Percentiles rank a stretch among this genome's conserved stretches.
phyloP scores from a whole-genome alignment of 2,888 invertebrate species.

The Fragum sueziense region DNA sequence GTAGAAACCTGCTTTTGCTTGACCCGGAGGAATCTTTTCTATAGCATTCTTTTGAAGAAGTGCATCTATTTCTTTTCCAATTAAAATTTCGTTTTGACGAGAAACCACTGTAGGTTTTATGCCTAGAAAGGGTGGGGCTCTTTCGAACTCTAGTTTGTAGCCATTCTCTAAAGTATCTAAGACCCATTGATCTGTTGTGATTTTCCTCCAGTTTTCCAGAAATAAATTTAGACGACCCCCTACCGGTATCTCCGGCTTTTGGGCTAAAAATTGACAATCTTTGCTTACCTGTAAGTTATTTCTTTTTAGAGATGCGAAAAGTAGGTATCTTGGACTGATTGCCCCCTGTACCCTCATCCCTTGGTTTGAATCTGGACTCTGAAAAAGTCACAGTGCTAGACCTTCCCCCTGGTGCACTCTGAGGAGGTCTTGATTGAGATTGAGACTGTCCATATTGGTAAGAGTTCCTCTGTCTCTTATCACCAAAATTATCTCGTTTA shows the following conservation, averaged over 20 bases:
- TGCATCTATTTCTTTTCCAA: not conserved
- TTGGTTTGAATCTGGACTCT: not conserved
- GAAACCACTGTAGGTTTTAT: constrained; percentile 26
- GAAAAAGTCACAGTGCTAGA: not conserved
- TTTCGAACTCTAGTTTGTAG: constrained; percentile 46
- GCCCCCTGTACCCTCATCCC: not conserved
- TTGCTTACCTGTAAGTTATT: constrained; percentile 10
- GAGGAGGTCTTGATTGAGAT: not conserved
- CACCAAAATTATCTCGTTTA: not conserved
- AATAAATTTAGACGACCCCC: constrained; percentile 46
- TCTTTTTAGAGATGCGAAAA: not conserved
- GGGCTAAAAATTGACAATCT: not conserved
- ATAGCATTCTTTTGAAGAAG: constrained; percentile 30
- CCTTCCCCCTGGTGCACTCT: not conserved
- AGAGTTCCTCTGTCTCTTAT: not conserved
- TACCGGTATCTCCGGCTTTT: constrained; percentile 47
- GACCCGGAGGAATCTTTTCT: constrained; percentile 20
- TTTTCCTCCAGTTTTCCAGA: constrained; percentile 40
- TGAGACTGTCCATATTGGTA: not conserved
- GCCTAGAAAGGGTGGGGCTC: constrained; percentile 30
- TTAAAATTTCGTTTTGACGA: constrained; percentile 13
- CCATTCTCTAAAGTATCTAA: constrained; percentile 36
- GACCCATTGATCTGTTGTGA: constrained; percentile 50
- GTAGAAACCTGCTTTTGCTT: constrained; percentile 43
- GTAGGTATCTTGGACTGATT: not conserved